Conservation (phyloP, 2,113 vertebrate genomes). For the Paracanthobrama guichenoti region DNA sequence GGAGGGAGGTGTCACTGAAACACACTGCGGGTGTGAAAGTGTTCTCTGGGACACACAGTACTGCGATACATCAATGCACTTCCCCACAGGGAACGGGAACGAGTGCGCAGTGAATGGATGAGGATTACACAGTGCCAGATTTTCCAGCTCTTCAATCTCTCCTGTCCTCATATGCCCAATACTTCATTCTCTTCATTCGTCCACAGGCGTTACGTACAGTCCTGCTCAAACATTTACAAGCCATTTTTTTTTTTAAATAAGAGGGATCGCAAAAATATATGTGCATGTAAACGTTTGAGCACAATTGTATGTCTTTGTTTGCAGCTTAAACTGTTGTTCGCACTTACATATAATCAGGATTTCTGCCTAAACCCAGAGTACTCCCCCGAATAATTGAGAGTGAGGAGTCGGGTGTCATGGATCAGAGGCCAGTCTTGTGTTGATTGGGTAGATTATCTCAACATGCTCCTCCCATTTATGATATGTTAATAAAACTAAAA, state of each 20-base stretch:
- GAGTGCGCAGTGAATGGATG: neutral
- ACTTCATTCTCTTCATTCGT: neutral
- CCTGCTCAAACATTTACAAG: neutral
- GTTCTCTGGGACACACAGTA: neutral
- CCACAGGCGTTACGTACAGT: neutral
- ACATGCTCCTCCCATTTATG: no score
- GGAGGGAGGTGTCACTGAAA: neutral
- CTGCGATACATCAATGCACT: neutral
- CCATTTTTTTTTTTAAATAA: neutral
- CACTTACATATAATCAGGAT: no score
- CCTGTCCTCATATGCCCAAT: neutral
- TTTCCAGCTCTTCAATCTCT: conserved; percentile 13
- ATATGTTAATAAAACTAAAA: neutral
- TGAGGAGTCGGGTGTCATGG: no score
- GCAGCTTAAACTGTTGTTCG: neutral
- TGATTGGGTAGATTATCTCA: no score
- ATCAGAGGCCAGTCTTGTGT: no score
- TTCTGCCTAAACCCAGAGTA: no score
- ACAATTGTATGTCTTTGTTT: neutral
- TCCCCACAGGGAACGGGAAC: conserved; percentile 29
- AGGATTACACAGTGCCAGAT: conserved; percentile 1
- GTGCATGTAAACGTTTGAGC: neutral
- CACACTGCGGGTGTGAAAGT: neutral
- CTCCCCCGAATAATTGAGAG: no score
- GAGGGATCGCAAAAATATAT: neutral